Evolutionary conservation across 2,113 vertebrate genomes (phyloP).

Genomic region (Macrotus californicus): DNA sequence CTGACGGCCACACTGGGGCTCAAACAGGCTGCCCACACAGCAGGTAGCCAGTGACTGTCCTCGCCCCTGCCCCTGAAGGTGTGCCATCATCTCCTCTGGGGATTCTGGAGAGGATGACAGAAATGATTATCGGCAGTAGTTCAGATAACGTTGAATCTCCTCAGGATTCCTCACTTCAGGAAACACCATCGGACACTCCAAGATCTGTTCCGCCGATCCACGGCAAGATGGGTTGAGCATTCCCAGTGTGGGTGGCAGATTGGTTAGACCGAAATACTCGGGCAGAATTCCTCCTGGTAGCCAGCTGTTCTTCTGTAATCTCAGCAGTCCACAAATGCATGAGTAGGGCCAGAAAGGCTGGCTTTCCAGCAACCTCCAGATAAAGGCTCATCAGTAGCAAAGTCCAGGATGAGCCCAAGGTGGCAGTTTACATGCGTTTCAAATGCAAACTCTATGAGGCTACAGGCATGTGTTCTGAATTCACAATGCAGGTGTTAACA

Average conservation of each 20-base stretch:
- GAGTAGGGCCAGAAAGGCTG: neutral
- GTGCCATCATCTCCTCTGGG: neutral
- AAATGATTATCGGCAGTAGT: neutral
- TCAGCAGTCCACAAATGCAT: neutral
- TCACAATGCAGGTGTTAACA: neutral
- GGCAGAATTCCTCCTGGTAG: neutral
- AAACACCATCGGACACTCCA: neutral
- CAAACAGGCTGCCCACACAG: neutral
- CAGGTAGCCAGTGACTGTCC: neutral
- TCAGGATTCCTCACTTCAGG: neutral
- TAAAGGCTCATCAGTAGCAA: neutral
- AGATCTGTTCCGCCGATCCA: neutral
- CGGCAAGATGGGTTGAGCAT: neutral
- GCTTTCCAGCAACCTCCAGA: neutral
- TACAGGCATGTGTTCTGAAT: neutral
- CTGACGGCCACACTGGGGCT: neutral
- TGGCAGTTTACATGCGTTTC: neutral
- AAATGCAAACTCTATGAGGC: neutral
- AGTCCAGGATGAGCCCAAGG: neutral
- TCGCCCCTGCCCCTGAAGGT: fast-evolving
- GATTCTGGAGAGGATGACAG: neutral
- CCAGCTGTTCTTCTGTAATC: neutral
- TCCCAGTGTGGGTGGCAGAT: neutral
- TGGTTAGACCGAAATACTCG: neutral
- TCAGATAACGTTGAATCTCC: neutral